These are phyloP conservation scores for Pediacus dermestoides DNA, from an alignment of 2,888 invertebrate species.

Conservation along the genomic window DNA sequence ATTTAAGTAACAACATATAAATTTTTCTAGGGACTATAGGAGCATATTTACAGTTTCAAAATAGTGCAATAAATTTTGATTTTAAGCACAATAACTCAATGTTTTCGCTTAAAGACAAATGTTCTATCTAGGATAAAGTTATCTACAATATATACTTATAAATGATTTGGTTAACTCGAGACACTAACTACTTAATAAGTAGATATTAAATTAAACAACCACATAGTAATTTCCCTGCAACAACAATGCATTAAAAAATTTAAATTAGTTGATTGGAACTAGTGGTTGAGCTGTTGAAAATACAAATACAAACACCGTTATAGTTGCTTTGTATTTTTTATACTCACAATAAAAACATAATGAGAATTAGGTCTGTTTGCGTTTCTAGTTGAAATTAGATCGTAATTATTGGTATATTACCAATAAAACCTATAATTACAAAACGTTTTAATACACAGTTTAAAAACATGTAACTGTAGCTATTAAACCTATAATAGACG, in stretches of 20 bases:
- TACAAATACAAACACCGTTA: conserved; percentile 23
- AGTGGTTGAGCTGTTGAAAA: too few relatives aligned
- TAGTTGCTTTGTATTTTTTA: conserved; percentile 19
- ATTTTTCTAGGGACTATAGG: conserved; percentile 15
- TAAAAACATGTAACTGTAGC: conserved; percentile 13
- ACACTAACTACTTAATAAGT: too few relatives aligned
- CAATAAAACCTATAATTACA: too few relatives aligned
- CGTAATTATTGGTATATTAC: background rate
- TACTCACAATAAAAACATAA: conserved; percentile 1
- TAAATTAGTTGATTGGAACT: too few relatives aligned
- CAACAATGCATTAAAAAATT: too few relatives aligned
- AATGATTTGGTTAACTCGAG: background rate
- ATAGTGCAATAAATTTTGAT: conserved; percentile 26
- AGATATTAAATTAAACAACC: too few relatives aligned
- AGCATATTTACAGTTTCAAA: conserved; percentile 29
- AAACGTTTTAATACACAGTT: conserved; percentile 9
- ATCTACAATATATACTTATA: conserved; percentile 4
- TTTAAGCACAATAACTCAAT: conserved; percentile 26
- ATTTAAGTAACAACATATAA: conserved; percentile 13
- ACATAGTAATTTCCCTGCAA: too few relatives aligned
- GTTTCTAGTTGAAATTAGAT: background rate
- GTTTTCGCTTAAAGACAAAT: too few relatives aligned
- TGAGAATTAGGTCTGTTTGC: too few relatives aligned
- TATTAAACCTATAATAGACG: conserved; percentile 13
- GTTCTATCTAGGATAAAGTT: too few relatives aligned